Evolutionary conservation across 1,140 invertebrate genomes (phyloP).

Genomic region (Polypedilum pembai): DNA sequence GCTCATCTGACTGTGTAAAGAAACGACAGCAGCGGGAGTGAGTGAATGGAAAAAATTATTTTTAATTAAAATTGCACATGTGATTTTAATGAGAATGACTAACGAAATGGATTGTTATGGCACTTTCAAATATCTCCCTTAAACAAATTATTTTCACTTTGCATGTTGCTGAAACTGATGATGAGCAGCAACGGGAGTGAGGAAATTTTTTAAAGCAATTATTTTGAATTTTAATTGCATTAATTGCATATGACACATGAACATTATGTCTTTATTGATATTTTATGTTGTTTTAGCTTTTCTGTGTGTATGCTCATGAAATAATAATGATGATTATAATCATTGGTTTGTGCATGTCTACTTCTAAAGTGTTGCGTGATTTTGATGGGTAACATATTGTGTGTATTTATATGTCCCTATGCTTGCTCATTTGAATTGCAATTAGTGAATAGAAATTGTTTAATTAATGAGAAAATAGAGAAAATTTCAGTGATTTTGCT

Average conservation of each 20-base stretch:
- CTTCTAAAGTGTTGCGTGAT: not conserved
- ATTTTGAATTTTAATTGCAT: conserved; percentile 8
- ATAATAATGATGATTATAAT: conserved; percentile 20
- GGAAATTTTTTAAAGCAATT: conserved; percentile 3
- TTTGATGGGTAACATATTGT: conserved; percentile 12
- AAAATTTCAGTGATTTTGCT: no score
- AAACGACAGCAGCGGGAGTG: no score
- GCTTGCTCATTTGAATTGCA: not conserved
- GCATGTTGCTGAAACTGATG: not conserved
- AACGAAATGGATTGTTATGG: conserved; percentile 6
- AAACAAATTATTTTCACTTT: not conserved
- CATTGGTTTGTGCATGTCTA: not conserved
- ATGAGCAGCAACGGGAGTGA: not conserved
- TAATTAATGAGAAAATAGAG: no score
- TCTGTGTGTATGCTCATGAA: not conserved
- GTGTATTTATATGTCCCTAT: not conserved
- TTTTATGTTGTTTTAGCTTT: not conserved
- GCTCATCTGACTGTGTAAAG: no score
- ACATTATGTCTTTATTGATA: conserved; percentile 14
- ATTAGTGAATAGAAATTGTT: not conserved
- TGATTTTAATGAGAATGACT: conserved; percentile 24
- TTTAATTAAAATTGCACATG: conserved; percentile 28
- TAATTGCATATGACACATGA: conserved; percentile 17
- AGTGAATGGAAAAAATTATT: not conserved
- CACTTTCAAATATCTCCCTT: not conserved